Evolutionary conservation across 2,113 vertebrate genomes (phyloP), one percentile per base, ranked within the genome.

Genomic region (Calypte anna): DNA sequence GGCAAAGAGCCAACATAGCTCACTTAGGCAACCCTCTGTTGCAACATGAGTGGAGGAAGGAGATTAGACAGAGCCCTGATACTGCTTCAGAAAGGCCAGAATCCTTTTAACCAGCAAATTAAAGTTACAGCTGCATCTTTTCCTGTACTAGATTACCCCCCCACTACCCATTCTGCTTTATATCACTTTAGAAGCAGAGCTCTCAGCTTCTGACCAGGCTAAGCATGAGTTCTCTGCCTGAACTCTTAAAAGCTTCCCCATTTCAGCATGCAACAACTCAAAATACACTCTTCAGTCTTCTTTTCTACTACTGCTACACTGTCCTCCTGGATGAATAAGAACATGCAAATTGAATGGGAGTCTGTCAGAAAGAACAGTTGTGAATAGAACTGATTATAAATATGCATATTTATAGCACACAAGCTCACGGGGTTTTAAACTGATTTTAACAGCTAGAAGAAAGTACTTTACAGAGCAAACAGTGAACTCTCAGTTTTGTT

Each of bases 1-100:
- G 96, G 94, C 95, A 96, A 82, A 68, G 72, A 96, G 95, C 94
- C 95, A 95, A 83, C 91, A 94, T 25, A 95, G 72, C 93, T 95
- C 85, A 27, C 93, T 96, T 90, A 92, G 79, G 91, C 89, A 96
- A 96, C 75, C 90, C 87, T 88, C 90, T 95, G 72, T 96, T 91
- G 94, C 93, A 96, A 94, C 94, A 91, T 57, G 93, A 94, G 82
- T 74, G 91, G 91, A 95, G 94, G 68, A 94, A 88, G 70, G 84
- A 91, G 91, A 95, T 95, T 83, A 94, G 91, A 72, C 79, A 88
- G 90, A 95, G 94, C 64, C 66, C 76, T 53, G 61, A 40, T 90
- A 61, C 90, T 90, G 87, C 93, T 95, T 91, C 91, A 95, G 79
- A 90, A 93, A 85, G 75, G 43, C 70, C 79, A 82, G 27, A 74